Base-by-base conservation (phyloP, 2,888 invertebrate genomes). In the Apamea epomidion region DNA sequence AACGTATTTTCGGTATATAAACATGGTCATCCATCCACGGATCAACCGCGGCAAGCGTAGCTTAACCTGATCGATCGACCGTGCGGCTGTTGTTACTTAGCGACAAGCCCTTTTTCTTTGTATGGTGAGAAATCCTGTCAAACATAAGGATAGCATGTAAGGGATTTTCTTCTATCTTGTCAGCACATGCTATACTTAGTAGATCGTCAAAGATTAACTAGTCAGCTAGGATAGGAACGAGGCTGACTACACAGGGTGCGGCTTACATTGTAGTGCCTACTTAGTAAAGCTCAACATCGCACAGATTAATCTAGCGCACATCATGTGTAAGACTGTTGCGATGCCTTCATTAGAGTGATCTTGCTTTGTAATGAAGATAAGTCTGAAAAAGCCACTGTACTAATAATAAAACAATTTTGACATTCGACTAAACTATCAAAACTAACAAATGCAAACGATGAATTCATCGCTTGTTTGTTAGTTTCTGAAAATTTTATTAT, bases 121-220 rank as follows among this genome's bases (percentile, higher is more conserved):
- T 79, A 1, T 25, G 8, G 12, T 70, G 5, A 14, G 25, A 29
- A 42, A n/a, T 72, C 37, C 18, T 72, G 37, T 16, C 7, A 51
- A 64, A n/a, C 8, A 5, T 48, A 29, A 37, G n/a, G 14, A 42
- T 51, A 60, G 16, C 37, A 58, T 60, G 18, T 25, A 29, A 29
- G 8, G 21, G n/a, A 64, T 70, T 45, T 25, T 65, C 51, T 14
- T 25, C 16, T 42, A 16, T 25, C 37, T 8, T 48, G 37, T 77
- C 48, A 37, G n/a, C 54, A 16, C 76, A 64, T n/a, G 16, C 5
- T 29, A 8, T 14, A 6, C 51, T 29, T 82, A 16, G n/a, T 32
- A 32, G 51, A 74, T 80, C n/a, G 32, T 60, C 42, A n/a, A 54
- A 76, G 83, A 76, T 82, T 62, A 76, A 6, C 29, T 54, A 54